These are phyloP conservation scores for Melitaea cinxia DNA, from an alignment of 1,140 invertebrate species.

Conservation along the genomic window DNA sequence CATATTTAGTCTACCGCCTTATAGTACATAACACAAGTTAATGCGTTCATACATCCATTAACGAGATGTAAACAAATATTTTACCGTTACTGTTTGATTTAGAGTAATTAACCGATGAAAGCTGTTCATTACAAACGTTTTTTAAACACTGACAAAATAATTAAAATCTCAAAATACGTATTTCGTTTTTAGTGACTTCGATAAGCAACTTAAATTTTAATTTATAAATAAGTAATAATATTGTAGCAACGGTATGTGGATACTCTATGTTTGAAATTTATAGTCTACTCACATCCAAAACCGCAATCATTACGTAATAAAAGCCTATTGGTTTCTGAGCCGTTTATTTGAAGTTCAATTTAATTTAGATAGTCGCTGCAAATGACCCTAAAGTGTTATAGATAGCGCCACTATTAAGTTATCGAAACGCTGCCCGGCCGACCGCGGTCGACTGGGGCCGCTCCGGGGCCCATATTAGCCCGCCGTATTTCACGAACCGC, in stretches of 20 bases:
- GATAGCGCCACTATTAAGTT: constrained; percentile 63
- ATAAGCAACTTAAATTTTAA: too few species aligned
- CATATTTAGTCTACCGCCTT: constrained; percentile 45
- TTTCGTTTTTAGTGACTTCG: too few species aligned
- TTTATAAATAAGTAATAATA: too few species aligned
- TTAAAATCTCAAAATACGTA: too few species aligned
- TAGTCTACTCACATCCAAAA: neutral
- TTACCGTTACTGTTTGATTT: constrained; percentile 8
- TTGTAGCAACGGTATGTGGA: neutral
- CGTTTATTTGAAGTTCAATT: constrained; percentile 10
- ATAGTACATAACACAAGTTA: constrained; percentile 14
- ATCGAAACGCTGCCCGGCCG: constrained; percentile 47
- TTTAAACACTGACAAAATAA: neutral
- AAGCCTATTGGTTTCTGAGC: neutral
- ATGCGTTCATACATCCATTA: constrained; percentile 33
- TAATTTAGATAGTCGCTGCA: constrained; percentile 19
- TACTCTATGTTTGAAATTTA: neutral
- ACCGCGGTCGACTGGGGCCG: constrained; percentile 29
- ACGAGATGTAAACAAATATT: constrained; percentile 24
- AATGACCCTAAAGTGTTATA: constrained; percentile 43
- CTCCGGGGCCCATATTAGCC: constrained; percentile 69
- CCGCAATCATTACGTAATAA: constrained; percentile 1
- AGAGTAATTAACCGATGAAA: constrained; percentile 8
- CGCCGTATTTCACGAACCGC: constrained; percentile 73
- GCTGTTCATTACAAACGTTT: neutral